phyloP scores from a whole-genome alignment of 2,113 vertebrate genomes.

The Nycticorax nycticorax region DNA sequence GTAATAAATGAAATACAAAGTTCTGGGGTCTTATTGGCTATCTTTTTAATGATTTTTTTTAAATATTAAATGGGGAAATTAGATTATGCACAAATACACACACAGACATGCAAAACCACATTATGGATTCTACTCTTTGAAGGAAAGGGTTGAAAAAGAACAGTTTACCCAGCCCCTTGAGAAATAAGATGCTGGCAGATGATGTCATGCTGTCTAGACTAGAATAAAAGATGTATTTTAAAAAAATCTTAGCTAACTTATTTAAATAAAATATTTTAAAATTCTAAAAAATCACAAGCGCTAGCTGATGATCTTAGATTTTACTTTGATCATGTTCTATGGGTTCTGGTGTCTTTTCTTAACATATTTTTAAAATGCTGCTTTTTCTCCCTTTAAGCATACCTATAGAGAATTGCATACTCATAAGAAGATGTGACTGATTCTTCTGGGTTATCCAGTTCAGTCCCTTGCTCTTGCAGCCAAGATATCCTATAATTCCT shows the following conservation, averaged over 20 bases:
- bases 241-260: neutral
- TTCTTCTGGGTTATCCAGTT: slow-evolving; percentile 40
- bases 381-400: neutral
- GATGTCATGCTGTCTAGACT: slow-evolving; percentile 23
- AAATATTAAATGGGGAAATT: neutral
- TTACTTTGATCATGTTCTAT: slow-evolving; percentile 21
- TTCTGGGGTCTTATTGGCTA: neutral
- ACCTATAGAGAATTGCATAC: neutral
- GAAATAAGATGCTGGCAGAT: neutral
- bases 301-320: neutral
- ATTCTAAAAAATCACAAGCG: neutral
- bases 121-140: neutral
- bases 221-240: neutral
- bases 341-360: slow-evolving; percentile 1
- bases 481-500: neutral
- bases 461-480: neutral
- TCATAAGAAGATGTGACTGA: neutral
- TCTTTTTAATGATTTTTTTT: neutral
- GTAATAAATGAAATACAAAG: neutral
- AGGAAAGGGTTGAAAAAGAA: neutral
- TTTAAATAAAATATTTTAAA: slow-evolving; percentile 33
- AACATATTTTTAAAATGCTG: neutral
- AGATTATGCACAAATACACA: neutral
- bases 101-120: neutral
- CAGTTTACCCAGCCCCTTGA: neutral